These are phyloP conservation scores for Halesus radiatus DNA, from an alignment of 1,140 invertebrate genomes.

Conservation along the genomic window DNA sequence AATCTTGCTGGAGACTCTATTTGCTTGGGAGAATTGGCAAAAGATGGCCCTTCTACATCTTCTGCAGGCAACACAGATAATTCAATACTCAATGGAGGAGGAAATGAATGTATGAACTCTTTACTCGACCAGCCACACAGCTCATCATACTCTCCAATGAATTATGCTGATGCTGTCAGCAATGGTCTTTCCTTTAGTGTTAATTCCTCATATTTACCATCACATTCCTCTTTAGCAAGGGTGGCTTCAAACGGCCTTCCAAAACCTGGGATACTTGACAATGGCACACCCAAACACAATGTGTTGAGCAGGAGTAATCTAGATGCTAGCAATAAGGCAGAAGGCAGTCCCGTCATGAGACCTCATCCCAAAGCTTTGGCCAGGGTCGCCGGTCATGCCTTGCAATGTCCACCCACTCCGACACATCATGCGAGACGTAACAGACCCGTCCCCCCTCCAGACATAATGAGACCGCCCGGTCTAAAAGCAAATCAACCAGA, in stretches of 20 bases:
- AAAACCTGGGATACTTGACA: constrained; percentile 50
- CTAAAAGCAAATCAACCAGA: constrained; percentile 69
- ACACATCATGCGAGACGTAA: constrained; percentile 83
- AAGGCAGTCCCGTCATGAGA: constrained; percentile 65
- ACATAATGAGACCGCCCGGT: constrained; percentile 64
- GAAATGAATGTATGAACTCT: constrained; percentile 14
- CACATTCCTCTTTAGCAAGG: constrained; percentile 62
- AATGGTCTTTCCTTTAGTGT: constrained; percentile 33
- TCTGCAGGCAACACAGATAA: neutral
- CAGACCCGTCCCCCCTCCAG: constrained; percentile 66
- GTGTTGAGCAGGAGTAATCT: constrained; percentile 51
- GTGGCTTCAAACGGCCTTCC: constrained; percentile 62
- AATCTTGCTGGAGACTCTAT: constrained; percentile 53
- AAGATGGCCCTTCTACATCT: constrained; percentile 27
- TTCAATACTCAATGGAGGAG: constrained; percentile 19
- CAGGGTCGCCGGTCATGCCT: constrained; percentile 67
- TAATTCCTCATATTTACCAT: constrained; percentile 41
- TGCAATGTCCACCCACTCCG: constrained; percentile 83
- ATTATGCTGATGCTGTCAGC: constrained; percentile 32
- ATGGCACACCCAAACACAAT: constrained; percentile 62
- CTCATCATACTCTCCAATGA: constrained; percentile 45
- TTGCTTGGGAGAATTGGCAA: constrained; percentile 33
- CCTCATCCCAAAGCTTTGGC: constrained; percentile 73
- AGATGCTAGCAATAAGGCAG: constrained; percentile 50
- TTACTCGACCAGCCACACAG: constrained; percentile 43